A percentile compares a stretch with the other conserved stretches of the same genome.
Evolutionary conservation across 2,797 vertebrate species (phyloP).

Genomic region (Mallotus villosus): DNA sequence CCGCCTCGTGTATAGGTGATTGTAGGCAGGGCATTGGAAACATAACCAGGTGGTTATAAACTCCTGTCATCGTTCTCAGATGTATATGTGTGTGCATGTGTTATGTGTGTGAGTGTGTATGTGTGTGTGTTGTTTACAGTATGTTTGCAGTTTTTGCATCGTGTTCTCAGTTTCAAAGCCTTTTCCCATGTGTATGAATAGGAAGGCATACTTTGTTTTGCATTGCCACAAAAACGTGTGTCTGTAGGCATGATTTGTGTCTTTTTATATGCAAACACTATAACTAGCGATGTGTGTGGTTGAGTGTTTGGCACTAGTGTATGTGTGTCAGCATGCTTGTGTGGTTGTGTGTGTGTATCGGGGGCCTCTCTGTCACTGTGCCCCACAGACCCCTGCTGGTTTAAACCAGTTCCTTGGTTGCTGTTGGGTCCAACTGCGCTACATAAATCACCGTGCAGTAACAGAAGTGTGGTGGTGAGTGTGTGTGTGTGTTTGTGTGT

Average conservation of each 20-base stretch:
- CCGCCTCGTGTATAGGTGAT: no score
- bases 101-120: neutral
- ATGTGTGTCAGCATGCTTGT: conserved; percentile 25
- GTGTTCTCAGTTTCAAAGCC: no score
- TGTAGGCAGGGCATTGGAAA: no score
- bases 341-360: conserved; percentile 22
- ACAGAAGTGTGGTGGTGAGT: conserved; percentile 36
- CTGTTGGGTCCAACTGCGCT: conserved; percentile 44
- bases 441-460: conserved; percentile 57
- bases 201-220: neutral
- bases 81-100: neutral
- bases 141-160: no score
- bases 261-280: no score
- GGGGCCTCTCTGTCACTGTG: conserved; percentile 1
- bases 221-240: neutral
- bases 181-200: no score
- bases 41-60: no score
- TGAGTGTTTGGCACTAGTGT: conserved; percentile 25
- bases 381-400: conserved; percentile 47
- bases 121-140: no score
- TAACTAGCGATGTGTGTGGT: neutral
- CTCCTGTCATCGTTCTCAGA: no score
- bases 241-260: neutral
- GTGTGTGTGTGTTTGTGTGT: conserved; percentile 8
- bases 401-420: conserved; percentile 57